phyloP scores from a whole-genome alignment of 2,888 invertebrate genomes.

The Drosophila nr. medialis region DNA sequence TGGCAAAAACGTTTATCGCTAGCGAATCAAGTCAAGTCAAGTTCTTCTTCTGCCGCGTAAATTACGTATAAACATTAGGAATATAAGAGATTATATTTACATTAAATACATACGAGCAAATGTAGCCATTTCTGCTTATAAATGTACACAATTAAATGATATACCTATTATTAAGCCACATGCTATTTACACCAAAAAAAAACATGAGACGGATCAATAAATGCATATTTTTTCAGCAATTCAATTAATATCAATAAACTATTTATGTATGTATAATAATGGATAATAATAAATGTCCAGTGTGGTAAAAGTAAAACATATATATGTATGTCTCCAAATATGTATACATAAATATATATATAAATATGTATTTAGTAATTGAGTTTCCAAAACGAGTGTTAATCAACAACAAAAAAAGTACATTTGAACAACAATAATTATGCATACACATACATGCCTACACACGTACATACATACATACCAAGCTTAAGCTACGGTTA shows the following conservation, averaged over 20 bases:
- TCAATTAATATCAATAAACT: constrained; percentile 42
- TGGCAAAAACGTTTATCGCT: constrained; percentile 28
- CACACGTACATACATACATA: constrained; percentile 20
- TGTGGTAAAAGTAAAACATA: constrained; percentile 22
- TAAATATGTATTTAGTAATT: constrained; percentile 44
- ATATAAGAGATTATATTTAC: constrained; percentile 61
- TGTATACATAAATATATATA: constrained; percentile 27
- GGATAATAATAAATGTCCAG: constrained; percentile 17
- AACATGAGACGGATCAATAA: constrained; percentile 26
- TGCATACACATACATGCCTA: constrained; percentile 40
- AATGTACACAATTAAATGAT: constrained; percentile 55
- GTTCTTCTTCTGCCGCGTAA: constrained; percentile 50
- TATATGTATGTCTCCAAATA: constrained; percentile 39
- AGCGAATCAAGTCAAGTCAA: constrained; percentile 37
- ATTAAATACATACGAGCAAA: constrained; percentile 30
- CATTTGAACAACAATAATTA: constrained; percentile 26
- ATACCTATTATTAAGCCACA: constrained; percentile 51
- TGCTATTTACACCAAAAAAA: constrained; percentile 72
- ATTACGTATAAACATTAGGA: constrained; percentile 15
- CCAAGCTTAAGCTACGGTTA: constrained; percentile 62
- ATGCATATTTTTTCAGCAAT: constrained; percentile 63
- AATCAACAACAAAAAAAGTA: constrained; percentile 29
- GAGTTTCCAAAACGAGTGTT: constrained; percentile 46
- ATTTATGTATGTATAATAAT: constrained; percentile 31
- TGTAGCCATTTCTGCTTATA: constrained; percentile 51